Evolutionary conservation across 2,797 vertebrate genomes (phyloP).

Genomic region (Coranthus polyacanthus): DNA sequence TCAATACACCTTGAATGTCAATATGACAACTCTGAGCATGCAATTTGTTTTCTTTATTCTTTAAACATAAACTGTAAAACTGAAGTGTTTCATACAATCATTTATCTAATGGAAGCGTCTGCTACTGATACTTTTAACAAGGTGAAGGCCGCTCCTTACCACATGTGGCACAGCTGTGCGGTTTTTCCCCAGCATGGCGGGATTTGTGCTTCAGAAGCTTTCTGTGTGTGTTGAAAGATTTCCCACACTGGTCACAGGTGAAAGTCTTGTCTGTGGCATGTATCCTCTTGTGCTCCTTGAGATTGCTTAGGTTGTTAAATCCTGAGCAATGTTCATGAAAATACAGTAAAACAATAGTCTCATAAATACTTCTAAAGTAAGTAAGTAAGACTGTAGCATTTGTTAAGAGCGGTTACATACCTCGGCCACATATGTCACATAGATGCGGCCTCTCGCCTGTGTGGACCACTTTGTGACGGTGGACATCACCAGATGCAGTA

Average conservation of each 20-base stretch:
- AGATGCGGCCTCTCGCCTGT: conserved; percentile 96
- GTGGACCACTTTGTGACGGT: conserved; percentile 96
- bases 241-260: conserved; percentile 97
- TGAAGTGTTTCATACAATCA: background rate
- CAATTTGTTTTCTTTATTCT: no score
- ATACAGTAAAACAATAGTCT: background rate
- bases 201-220: conserved; percentile 95
- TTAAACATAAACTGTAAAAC: no score
- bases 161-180: conserved; percentile 94
- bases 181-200: conserved; percentile 92
- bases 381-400: background rate
- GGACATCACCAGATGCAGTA: conserved; percentile 96
- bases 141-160: conserved; percentile 78
- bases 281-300: conserved; percentile 98
- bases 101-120: background rate
- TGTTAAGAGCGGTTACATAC: conserved; percentile 69
- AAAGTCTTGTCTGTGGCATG: conserved; percentile 93
- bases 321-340: conserved; percentile 79
- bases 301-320: conserved; percentile 97
- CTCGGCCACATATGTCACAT: conserved; percentile 97
- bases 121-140: background rate
- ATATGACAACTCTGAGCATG: no score
- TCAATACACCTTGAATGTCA: no score
- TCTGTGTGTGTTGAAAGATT: conserved; percentile 96
- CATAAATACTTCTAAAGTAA: background rate